Evolutionary conservation across 2,888 invertebrate genomes (phyloP).

Genomic region (Apoda limacodes): DNA sequence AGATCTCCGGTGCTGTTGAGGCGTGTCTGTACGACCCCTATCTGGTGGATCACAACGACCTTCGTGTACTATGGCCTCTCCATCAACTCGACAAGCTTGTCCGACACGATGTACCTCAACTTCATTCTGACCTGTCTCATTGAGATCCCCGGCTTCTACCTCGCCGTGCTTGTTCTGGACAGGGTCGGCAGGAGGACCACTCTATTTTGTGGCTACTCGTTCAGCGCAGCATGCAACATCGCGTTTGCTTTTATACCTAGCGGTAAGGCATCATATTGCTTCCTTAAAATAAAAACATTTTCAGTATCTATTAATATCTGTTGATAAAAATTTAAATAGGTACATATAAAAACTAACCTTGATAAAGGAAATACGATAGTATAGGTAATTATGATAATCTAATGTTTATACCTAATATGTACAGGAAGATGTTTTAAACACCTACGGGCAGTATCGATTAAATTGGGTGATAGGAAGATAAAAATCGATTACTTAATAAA

Average conservation of each 20-base stretch:
- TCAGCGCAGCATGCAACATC: constrained; percentile 18
- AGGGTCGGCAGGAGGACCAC: constrained; percentile 46
- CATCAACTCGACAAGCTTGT: constrained; percentile 74
- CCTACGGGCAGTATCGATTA: no score
- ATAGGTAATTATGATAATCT: background rate
- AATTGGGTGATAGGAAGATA: no score
- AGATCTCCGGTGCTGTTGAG: constrained; percentile 61
- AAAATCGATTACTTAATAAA: no score
- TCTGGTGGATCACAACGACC: constrained; percentile 80
- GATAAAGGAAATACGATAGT: background rate
- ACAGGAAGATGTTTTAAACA: no score
- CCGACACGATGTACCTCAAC: constrained; percentile 76
- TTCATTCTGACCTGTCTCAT: constrained; percentile 68
- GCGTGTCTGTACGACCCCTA: constrained; percentile 69
- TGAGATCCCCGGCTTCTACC: constrained; percentile 74
- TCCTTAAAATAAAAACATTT: no score
- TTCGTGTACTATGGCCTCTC: no score
- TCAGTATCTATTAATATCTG: constrained; percentile 17
- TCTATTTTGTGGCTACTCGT: constrained; percentile 20
- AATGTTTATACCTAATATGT: no score
- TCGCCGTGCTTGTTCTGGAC: constrained; percentile 67
- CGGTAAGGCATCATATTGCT: no score
- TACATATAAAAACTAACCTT: background rate
- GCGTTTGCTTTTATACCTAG: constrained; percentile 19
- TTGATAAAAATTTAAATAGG: background rate